Conservation (phyloP, 2,113 vertebrate species). For the Anseranas semipalmata region DNA sequence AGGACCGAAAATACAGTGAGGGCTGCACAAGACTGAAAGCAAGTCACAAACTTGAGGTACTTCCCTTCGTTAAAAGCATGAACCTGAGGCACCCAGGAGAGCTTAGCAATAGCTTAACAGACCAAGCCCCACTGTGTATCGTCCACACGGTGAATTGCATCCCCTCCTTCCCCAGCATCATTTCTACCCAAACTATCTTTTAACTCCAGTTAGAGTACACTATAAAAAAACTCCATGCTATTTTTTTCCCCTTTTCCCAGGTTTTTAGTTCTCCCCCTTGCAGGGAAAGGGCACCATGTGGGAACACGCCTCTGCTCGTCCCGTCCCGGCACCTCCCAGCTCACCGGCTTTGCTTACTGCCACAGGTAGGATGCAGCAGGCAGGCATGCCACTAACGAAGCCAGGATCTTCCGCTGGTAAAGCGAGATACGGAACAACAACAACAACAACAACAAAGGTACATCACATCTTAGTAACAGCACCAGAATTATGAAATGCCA, state of each 20-base stretch:
- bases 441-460: background rate
- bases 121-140: background rate
- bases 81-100: background rate
- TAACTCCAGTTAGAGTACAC: background rate
- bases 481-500: background rate
- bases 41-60: background rate
- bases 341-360: background rate
- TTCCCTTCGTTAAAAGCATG: background rate
- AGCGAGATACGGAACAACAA: background rate
- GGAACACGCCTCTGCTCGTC: background rate
- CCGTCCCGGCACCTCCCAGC: background rate
- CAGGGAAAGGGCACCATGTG: background rate
- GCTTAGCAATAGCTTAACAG: background rate
- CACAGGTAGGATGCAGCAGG: background rate
- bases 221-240: background rate
- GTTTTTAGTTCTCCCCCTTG: background rate
- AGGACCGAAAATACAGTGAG: background rate
- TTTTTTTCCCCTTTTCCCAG: background rate
- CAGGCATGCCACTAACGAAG: background rate
- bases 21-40: background rate
- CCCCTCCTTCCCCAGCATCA: background rate
- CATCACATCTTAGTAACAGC: background rate
- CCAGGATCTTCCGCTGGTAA: background rate
- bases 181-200: background rate
- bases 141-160: rapidly evolving